Base-by-base conservation (phyloP, 2,888 invertebrate genomes). In the Rhagonycha fulva region DNA sequence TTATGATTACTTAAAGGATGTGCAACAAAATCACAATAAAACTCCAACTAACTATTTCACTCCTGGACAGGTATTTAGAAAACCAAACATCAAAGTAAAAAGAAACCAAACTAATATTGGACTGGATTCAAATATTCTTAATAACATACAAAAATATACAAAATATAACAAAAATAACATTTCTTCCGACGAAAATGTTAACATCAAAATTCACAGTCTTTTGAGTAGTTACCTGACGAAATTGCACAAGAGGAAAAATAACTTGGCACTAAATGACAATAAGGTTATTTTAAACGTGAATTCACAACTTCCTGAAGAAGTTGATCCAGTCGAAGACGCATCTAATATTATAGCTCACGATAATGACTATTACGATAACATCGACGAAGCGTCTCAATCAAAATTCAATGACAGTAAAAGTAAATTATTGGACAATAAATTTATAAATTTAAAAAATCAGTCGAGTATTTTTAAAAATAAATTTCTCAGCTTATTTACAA, bases 401-500 rank as follows among this genome's bases (percentile, higher is more conserved):
- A 11, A 30, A n/a, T 14, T 14, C 12, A 72, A 77, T n/a, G 11
- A 10, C 9, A 77, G 32, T 12, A 72, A 79, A 11, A 71, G 79
- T 30, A 82, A 82, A 70, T 78, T 81, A 10, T 26, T 82, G 24
- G 75, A 78, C 30, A 32, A 62, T 4, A 74, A 73, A 14, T 47
- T 78, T 14, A 66, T 68, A 9, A 63, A 70, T 3, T 62, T 82
- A 14, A 86, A 86, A 76, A 87, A 87, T 77, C 86, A 86, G 62
- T 86, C 87, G 0, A 80, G 84, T 28, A 79, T 79, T 28, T 84
- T 86, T 32, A 83, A 85, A 5, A 87, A 87, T 67, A 86, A 87
- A 24, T 92, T 94, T 83, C 88, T 94, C 66, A 93, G 92, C 84
- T 88, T 94, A 9, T 94, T 94, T 81, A 92, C 94, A 78, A 91